Evolutionary conservation across 2,888 invertebrate genomes (phyloP).

Genomic region (Galerucella pusilla): DNA sequence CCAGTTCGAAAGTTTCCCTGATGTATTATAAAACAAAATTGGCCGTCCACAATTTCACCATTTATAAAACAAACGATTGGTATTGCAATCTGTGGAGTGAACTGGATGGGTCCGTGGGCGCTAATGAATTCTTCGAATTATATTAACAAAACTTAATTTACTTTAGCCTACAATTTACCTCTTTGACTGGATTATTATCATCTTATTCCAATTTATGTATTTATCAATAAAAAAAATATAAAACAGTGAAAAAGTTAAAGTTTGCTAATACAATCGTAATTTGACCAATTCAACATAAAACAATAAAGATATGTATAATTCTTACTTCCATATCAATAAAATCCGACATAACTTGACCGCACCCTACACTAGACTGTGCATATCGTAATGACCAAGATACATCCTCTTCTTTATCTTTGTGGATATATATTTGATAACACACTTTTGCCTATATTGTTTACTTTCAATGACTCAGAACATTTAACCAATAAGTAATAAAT

Average conservation of each 20-base stretch:
- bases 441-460: constrained; percentile 11
- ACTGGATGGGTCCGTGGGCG: no score
- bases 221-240: no score
- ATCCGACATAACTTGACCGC: constrained; percentile 19
- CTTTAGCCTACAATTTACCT: no score
- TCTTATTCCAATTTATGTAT: no score
- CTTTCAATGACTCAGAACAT: constrained; percentile 13
- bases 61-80: no score
- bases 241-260: not conserved
- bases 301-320: not conserved
- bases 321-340: constrained; percentile 12
- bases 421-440: constrained; percentile 27
- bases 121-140: no score
- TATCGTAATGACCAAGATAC: constrained; percentile 17
- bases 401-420: constrained; percentile 28
- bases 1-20: no score
- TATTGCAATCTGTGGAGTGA: no score
- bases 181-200: no score
- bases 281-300: not conserved
- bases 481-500: not conserved
- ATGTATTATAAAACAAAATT: no score
- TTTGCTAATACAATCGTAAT: not conserved
- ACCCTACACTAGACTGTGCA: constrained; percentile 16
- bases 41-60: no score
- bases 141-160: no score